Evolutionary conservation across 2,797 vertebrate species (phyloP).

Genomic region (Schizopygopsis pylzovi): DNA sequence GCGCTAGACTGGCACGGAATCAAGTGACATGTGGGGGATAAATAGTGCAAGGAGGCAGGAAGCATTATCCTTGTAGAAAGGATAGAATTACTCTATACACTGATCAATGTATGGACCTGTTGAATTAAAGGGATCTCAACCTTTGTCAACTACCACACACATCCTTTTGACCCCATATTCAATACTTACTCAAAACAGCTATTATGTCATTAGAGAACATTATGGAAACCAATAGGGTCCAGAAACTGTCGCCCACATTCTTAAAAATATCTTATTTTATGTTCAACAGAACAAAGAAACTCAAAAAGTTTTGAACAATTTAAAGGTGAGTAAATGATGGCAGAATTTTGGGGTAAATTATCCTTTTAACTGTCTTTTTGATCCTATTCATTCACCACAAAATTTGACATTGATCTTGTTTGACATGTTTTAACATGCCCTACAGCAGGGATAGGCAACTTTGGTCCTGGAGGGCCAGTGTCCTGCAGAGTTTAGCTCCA

Average conservation of each 20-base stretch:
- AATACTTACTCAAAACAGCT: not conserved
- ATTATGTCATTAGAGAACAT: not conserved
- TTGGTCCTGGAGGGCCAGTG: too few relatives aligned
- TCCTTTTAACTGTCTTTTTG: too few relatives aligned
- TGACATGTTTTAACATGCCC: too few relatives aligned
- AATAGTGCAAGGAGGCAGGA: constrained; percentile 63
- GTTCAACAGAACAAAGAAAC: not conserved
- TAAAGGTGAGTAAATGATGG: not conserved
- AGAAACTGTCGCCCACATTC: not conserved
- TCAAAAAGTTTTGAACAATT: not conserved
- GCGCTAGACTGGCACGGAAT: constrained; percentile 75
- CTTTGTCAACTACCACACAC: not conserved
- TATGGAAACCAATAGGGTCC: not conserved
- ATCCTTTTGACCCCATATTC: not conserved
- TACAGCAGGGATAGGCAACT: too few relatives aligned
- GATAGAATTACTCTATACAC: not conserved
- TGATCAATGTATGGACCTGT: not conserved
- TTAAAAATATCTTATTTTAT: not conserved
- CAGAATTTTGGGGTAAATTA: not conserved
- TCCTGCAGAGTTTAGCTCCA: too few relatives aligned
- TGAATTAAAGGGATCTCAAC: not conserved
- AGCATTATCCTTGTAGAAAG: constrained; percentile 66
- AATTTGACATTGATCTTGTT: too few relatives aligned
- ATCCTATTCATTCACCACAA: too few relatives aligned
- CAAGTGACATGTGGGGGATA: constrained; percentile 62